These are phyloP conservation scores for Tinea pellionella DNA, from an alignment of 2,888 invertebrate genomes.

Conservation along the genomic window DNA sequence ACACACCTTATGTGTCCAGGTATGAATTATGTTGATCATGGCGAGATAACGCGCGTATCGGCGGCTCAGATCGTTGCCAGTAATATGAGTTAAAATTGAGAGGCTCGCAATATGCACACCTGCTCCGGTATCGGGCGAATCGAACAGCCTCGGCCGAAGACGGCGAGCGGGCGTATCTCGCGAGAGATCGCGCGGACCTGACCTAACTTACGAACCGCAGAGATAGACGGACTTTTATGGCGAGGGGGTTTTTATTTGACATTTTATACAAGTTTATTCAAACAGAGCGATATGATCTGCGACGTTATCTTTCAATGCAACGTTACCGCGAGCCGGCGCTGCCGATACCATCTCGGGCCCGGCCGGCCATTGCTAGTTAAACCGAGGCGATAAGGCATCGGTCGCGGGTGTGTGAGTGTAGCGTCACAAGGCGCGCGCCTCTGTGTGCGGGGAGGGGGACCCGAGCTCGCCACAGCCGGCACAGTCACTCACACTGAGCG, in stretches of 20 bases:
- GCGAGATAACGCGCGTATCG: conserved; percentile 9
- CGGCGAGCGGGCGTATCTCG: conserved; percentile 2
- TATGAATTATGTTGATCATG: conserved; percentile 11
- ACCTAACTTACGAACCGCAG: conserved; percentile 7
- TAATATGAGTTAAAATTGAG: conserved; percentile 7
- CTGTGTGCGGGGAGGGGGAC: conserved; percentile 48
- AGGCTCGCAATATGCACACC: not conserved
- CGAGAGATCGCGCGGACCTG: conserved; percentile 21
- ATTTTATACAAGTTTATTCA: conserved; percentile 71
- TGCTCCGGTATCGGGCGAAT: conserved; percentile 6
- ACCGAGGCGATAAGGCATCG: conserved; percentile 65
- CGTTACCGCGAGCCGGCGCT: conserved; percentile 61
- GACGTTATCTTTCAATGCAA: conserved; percentile 70
- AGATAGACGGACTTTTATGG: conserved; percentile 34
- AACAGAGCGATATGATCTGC: conserved; percentile 62
- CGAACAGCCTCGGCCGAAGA: not conserved
- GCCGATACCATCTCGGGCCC: conserved; percentile 52
- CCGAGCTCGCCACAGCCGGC: conserved; percentile 34
- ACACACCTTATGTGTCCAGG: not conserved
- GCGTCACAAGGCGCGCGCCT: conserved; percentile 22
- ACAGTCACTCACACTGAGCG: conserved; percentile 65
- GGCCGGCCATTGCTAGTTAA: conserved; percentile 68
- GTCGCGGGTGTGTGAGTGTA: conserved; percentile 36
- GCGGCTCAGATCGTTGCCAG: conserved; percentile 10
- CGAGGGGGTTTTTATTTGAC: conserved; percentile 62